A percentile compares a stretch with the other conserved stretches of the same genome.
phyloP scores from a whole-genome alignment of 2,797 vertebrate species.

The Sebastes vulpes region DNA sequence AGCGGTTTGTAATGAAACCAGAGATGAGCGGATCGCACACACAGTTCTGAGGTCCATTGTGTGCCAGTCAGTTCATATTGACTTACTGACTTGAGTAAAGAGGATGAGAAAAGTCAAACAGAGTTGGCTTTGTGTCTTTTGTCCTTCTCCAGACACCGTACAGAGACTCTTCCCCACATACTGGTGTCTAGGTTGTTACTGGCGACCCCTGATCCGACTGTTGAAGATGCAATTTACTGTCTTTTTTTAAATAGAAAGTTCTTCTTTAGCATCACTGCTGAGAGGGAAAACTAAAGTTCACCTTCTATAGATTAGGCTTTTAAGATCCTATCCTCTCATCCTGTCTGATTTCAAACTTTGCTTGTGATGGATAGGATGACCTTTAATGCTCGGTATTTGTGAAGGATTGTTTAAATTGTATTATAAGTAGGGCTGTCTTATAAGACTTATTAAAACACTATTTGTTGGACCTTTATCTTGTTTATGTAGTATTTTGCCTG shows the following conservation, averaged over 20 bases:
- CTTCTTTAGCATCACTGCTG: not conserved
- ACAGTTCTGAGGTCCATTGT: constrained; percentile 48
- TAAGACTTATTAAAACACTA: not conserved
- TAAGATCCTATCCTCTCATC: not conserved
- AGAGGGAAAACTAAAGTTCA: not conserved
- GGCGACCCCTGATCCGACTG: constrained; percentile 33
- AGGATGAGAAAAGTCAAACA: constrained; percentile 76
- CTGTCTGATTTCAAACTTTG: not conserved
- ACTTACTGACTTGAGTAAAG: constrained; percentile 69
- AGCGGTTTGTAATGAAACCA: constrained; percentile 77
- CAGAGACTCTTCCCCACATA: constrained; percentile 12
- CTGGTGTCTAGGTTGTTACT: constrained; percentile 31
- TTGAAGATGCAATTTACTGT: constrained; percentile 19
- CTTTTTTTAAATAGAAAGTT: not conserved
- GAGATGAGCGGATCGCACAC: constrained; percentile 16
- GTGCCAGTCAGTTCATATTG: constrained; percentile 64
- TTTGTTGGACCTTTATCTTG: not conserved
- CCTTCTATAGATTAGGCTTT: not conserved
- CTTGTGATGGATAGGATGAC: not conserved
- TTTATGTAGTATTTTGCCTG: not conserved
- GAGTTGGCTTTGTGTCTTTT: constrained; percentile 70
- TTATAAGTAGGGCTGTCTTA: too few species aligned
- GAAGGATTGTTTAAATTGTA: not conserved
- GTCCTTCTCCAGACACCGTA: constrained; percentile 64
- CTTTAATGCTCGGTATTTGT: not conserved